phyloP scores from a whole-genome alignment of 2,113 vertebrate species.

The Rafetus swinhoei region DNA sequence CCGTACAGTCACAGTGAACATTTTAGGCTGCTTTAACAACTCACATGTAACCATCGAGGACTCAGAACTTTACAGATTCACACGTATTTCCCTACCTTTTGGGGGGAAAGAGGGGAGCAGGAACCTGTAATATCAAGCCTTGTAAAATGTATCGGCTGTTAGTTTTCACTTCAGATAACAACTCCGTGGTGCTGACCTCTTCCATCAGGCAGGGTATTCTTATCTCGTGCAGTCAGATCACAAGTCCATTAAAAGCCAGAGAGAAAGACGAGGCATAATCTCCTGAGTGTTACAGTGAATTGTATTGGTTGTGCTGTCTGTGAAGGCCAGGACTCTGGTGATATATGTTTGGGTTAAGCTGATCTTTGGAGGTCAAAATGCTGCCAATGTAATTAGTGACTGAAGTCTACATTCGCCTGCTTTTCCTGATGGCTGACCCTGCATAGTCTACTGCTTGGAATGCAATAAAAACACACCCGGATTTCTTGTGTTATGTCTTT shows the following conservation, averaged over 20 bases:
- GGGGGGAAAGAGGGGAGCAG: neutral
- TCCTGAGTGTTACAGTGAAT: conserved; percentile 9
- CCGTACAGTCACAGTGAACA: neutral
- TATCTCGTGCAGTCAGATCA: conserved; percentile 16
- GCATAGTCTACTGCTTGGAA: neutral
- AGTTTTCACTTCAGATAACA: neutral
- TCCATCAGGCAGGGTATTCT: conserved; percentile 9
- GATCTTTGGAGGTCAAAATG: neutral
- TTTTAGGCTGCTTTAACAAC: neutral
- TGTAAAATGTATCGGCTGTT: neutral
- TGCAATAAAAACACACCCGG: neutral
- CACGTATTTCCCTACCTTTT: neutral
- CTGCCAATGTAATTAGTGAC: neutral
- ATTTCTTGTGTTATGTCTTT: neutral
- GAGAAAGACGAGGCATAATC: neutral
- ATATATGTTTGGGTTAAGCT: conserved; percentile 2
- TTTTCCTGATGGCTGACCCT: conserved; percentile 9
- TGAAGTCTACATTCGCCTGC: conserved; percentile 12
- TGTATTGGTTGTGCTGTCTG: neutral
- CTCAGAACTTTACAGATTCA: neutral
- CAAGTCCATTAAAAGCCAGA: conserved; percentile 48
- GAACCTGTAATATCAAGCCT: neutral
- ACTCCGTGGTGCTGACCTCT: neutral
- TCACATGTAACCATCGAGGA: neutral
- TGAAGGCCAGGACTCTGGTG: neutral